Conservation (phyloP, 2,113 vertebrate species). For the Corythornis madagascariensis region DNA sequence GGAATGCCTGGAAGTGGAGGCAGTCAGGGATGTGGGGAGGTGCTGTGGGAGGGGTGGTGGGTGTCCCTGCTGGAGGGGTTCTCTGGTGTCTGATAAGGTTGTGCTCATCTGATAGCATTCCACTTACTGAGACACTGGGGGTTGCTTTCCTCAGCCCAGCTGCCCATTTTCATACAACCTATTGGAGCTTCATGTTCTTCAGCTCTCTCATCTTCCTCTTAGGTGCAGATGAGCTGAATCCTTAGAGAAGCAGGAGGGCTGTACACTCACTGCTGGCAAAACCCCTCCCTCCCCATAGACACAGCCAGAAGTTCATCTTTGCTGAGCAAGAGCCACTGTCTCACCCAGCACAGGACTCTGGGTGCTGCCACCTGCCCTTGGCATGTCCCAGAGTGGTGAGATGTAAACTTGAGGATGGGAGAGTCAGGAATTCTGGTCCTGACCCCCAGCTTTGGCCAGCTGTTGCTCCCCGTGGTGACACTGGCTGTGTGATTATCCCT, state of each 20-base stretch:
- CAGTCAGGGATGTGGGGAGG: neutral
- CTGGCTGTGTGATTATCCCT: neutral
- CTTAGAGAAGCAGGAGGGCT: neutral
- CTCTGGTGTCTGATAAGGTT: neutral
- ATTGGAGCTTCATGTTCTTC: neutral
- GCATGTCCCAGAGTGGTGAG: neutral
- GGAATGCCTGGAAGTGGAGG: neutral
- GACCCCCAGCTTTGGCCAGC: neutral
- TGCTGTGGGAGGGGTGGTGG: neutral
- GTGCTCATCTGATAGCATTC: neutral
- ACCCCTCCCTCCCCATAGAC: neutral
- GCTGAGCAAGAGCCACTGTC: neutral
- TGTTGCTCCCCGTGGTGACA: neutral
- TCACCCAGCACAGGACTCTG: neutral
- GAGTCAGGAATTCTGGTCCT: neutral
- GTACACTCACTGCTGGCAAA: neutral
- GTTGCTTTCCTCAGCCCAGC: neutral
- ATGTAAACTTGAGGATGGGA: rapidly evolving
- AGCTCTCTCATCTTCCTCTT: neutral
- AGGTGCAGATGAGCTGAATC: neutral
- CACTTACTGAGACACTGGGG: neutral
- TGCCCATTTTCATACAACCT: neutral
- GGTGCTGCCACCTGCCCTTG: neutral
- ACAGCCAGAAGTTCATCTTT: neutral
- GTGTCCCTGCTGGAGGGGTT: neutral